Conservation (phyloP, 2,888 invertebrate species). For the Nomada ferruginata region DNA sequence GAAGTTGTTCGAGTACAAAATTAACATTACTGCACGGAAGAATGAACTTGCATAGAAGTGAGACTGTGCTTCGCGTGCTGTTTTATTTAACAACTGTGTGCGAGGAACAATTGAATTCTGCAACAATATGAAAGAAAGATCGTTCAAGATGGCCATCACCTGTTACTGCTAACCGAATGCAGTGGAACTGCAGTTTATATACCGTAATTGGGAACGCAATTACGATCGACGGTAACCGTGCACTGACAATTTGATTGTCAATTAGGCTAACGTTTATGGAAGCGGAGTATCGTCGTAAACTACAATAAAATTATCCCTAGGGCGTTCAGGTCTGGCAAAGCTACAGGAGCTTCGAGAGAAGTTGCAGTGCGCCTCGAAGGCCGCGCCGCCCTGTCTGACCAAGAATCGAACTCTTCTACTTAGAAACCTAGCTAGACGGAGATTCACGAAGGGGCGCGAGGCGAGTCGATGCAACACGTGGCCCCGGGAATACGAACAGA, state of each 20-base stretch:
- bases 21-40: slow-evolving; percentile 11
- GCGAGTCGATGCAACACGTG: slow-evolving; percentile 70
- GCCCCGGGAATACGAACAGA: slow-evolving; percentile 46
- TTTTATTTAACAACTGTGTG: background rate
- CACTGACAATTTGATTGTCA: slow-evolving; percentile 10
- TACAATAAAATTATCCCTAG: slow-evolving; percentile 25
- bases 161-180: background rate
- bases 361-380: slow-evolving; percentile 22
- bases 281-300: background rate
- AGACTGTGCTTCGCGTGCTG: background rate
- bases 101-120: background rate
- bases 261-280: background rate
- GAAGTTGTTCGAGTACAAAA: slow-evolving; percentile 19
- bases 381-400: slow-evolving; percentile 47
- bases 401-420: slow-evolving; percentile 67
- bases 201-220: background rate
- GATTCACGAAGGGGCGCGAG: slow-evolving; percentile 51
- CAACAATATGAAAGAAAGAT: background rate
- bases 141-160: background rate
- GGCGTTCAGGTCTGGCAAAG: background rate
- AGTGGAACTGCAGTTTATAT: slow-evolving; percentile 3
- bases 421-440: slow-evolving; percentile 36
- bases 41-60: background rate
- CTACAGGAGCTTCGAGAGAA: too few species aligned
- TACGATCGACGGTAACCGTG: background rate